Conservation (phyloP, 2,797 vertebrate genomes). For the Jordanella pulchra region DNA sequence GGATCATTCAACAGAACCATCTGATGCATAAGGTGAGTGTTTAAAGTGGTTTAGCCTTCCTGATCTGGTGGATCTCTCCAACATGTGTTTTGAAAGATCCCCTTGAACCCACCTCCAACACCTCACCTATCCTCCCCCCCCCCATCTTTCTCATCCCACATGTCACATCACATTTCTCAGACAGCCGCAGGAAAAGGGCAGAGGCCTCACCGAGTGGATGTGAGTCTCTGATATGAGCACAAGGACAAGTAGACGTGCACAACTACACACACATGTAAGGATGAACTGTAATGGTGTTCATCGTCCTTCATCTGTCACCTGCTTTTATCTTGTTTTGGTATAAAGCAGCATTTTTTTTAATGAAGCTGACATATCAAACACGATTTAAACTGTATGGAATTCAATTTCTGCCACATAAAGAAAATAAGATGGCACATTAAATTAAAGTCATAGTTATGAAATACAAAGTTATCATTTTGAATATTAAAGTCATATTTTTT, state of each 20-base stretch:
- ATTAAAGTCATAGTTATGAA: no score
- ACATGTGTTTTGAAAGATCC: slow-evolving; percentile 41
- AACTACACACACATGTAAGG: slow-evolving; percentile 28
- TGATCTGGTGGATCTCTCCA: slow-evolving; percentile 24
- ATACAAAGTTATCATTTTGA: no score
- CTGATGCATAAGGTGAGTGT: background rate
- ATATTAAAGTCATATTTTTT: no score
- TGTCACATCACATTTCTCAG: slow-evolving; percentile 85
- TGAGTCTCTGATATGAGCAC: slow-evolving; percentile 71
- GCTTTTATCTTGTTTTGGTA: background rate
- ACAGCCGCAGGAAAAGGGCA: slow-evolving; percentile 82
- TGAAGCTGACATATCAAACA: background rate
- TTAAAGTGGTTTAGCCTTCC: slow-evolving; percentile 14
- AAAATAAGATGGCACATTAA: no score
- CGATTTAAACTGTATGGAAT: no score
- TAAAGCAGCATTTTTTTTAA: background rate
- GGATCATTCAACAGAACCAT: background rate
- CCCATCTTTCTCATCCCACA: slow-evolving; percentile 68
- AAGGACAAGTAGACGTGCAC: slow-evolving; percentile 47
- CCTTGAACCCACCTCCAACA: slow-evolving; percentile 48
- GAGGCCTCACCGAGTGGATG: slow-evolving; percentile 72
- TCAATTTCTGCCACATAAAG: no score
- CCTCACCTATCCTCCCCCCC: slow-evolving; percentile 44
- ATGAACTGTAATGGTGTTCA: slow-evolving; percentile 20
- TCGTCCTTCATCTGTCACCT: slow-evolving; percentile 42